A percentile compares a stretch with the other conserved stretches of the same genome.
phyloP scores from a whole-genome alignment of 2,888 invertebrate genomes.

The Merodon equestris region DNA sequence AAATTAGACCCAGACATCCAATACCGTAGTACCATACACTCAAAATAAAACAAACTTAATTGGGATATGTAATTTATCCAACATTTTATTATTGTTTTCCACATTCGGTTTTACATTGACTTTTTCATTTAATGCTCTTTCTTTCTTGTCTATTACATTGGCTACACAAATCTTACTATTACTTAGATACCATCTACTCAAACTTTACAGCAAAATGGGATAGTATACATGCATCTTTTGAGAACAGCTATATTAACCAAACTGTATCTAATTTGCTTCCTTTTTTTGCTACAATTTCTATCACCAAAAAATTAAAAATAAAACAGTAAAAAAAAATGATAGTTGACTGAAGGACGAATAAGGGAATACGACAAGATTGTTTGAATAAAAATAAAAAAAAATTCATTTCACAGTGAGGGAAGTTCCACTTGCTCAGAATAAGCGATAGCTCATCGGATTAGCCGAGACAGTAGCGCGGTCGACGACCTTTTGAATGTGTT shows the following conservation, averaged over 20 bases:
- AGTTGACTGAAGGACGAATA: not conserved
- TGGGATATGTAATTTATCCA: too few species aligned
- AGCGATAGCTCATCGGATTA: constrained; percentile 76
- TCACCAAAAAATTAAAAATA: constrained; percentile 1
- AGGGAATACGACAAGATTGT: too few species aligned
- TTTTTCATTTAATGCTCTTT: not conserved
- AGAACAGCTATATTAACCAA: too few species aligned
- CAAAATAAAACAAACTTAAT: constrained; percentile 4
- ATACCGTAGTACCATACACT: too few species aligned
- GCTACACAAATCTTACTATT: constrained; percentile 45
- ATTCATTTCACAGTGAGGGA: not conserved
- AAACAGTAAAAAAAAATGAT: constrained; percentile 6
- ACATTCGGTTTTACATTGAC: constrained; percentile 21
- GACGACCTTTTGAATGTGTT: constrained; percentile 74
- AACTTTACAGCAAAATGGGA: not conserved
- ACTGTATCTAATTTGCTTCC: not conserved
- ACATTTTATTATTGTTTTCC: not conserved
- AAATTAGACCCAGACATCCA: too few species aligned
- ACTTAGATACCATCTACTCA: constrained; percentile 18
- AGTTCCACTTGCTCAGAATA: constrained; percentile 72
- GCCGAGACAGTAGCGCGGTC: constrained; percentile 75
- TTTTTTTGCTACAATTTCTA: not conserved
- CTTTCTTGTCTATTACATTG: constrained; percentile 43
- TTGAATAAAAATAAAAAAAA: not conserved
- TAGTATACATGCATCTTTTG: too few species aligned